Percentiles rank a stretch among this genome's conserved stretches.
Conservation (phyloP, 1,140 invertebrate genomes). For the Telenomus remus region DNA sequence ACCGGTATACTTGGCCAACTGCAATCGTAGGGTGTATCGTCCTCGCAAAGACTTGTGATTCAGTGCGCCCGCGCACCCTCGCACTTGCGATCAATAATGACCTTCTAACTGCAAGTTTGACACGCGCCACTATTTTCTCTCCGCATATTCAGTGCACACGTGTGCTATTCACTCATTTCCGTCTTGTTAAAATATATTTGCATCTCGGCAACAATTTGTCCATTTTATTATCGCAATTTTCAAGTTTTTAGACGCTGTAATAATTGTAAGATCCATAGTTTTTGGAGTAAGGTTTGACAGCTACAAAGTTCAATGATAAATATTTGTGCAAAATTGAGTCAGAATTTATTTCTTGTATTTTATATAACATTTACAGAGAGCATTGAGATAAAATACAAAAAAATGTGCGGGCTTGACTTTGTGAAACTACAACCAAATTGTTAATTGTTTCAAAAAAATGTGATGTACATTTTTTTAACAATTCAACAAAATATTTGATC, state of each 20-base stretch:
- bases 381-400: too few species aligned
- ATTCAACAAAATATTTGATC: too few species aligned
- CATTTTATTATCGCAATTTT: too few species aligned
- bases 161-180: slow-evolving; percentile 13
- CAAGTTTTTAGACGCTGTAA: too few species aligned
- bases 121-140: slow-evolving; percentile 35
- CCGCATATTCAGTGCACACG: slow-evolving; percentile 18
- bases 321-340: background rate
- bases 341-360: slow-evolving; percentile 11
- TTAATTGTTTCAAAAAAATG: too few species aligned
- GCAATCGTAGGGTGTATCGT: slow-evolving; percentile 57
- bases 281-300: too few species aligned
- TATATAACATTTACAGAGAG: background rate
- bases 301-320: background rate
- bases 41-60: slow-evolving; percentile 28
- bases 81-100: slow-evolving; percentile 61
- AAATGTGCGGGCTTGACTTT: too few species aligned
- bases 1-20: slow-evolving; percentile 52
- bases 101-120: slow-evolving; percentile 57
- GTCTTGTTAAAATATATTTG: slow-evolving; percentile 7
- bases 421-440: too few species aligned
- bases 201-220: too few species aligned
- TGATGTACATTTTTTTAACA: too few species aligned
- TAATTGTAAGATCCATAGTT: too few species aligned
- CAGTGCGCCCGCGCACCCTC: slow-evolving; percentile 60